These are phyloP conservation scores for Tachysurus fulvidraco DNA, from an alignment of 2,113 vertebrate genomes.

Conservation along the genomic window DNA sequence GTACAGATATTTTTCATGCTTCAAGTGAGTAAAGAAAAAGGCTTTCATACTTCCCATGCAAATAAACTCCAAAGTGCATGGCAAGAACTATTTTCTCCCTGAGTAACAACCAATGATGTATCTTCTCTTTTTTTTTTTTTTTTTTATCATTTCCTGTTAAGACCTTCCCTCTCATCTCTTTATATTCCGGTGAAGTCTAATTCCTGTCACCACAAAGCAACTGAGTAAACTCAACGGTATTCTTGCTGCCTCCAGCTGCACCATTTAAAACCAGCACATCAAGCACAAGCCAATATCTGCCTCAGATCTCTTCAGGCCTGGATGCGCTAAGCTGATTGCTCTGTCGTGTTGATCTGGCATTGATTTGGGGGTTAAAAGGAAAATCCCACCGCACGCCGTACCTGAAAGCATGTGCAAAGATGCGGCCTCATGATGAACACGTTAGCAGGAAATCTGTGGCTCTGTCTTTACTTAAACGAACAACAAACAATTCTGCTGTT, in stretches of 20 bases:
- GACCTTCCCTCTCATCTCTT: conserved; percentile 23
- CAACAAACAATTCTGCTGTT: conserved; percentile 24
- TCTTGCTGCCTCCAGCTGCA: conserved; percentile 32
- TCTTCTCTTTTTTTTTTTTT: background rate
- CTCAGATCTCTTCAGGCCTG: conserved; percentile 20
- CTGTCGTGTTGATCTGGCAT: conserved; percentile 16
- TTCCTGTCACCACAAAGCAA: conserved; percentile 23
- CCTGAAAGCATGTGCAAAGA: conserved; percentile 21
- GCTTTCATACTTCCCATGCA: background rate
- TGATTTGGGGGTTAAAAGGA: conserved; percentile 8
- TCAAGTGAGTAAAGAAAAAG: background rate
- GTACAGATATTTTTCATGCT: background rate
- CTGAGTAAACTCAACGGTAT: conserved; percentile 29
- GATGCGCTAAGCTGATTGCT: conserved; percentile 11
- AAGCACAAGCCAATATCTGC: conserved; percentile 17
- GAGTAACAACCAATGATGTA: conserved; percentile 13
- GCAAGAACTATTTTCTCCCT: conserved; percentile 13
- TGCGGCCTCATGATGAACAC: background rate
- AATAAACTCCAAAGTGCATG: background rate
- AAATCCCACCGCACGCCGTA: background rate
- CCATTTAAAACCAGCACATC: conserved; percentile 24
- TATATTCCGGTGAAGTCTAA: conserved; percentile 26
- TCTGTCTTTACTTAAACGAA: conserved; percentile 19
- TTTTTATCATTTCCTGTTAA: conserved; percentile 6
- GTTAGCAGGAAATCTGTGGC: background rate